Evolutionary conservation across 2,888 invertebrate species (phyloP).

Genomic region (Rotaria socialis): DNA sequence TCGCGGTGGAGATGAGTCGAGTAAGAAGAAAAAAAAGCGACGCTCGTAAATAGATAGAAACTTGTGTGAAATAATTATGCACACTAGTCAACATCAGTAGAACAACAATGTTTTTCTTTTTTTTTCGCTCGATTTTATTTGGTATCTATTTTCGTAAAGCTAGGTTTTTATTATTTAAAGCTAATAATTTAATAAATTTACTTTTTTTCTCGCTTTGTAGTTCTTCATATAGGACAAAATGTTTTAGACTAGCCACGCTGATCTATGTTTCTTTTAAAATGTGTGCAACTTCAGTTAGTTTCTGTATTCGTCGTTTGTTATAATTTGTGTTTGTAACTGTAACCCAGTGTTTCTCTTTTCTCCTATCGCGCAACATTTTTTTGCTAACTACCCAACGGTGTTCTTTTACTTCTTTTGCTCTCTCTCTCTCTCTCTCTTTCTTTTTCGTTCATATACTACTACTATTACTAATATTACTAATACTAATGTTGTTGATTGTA

Average conservation of each 20-base stretch:
- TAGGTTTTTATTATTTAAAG: constrained; percentile 26
- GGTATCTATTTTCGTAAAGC: constrained; percentile 26
- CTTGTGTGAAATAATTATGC: constrained; percentile 11
- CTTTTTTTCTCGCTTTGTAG: constrained; percentile 3
- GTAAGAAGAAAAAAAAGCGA: constrained; percentile 8
- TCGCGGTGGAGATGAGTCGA: neutral
- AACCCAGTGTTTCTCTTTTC: constrained; percentile 5
- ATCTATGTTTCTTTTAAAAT: neutral
- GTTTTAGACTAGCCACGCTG: constrained; percentile 23
- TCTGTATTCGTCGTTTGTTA: neutral
- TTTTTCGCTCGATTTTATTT: neutral
- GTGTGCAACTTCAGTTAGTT: neutral
- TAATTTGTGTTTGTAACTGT: neutral
- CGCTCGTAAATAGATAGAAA: neutral
- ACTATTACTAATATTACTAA: neutral
- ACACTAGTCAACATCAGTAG: constrained; percentile 18
- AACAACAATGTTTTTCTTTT: neutral
- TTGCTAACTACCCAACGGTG: constrained; percentile 23
- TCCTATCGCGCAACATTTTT: neutral
- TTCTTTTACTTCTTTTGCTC: neutral
- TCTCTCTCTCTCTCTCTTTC: too few relatives aligned
- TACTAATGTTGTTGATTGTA: constrained; percentile 21
- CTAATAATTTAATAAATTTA: neutral
- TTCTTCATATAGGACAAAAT: neutral
- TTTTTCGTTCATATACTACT: neutral